phyloP scores from a whole-genome alignment of 2,113 vertebrate genomes.

The Lucifuga dentata region DNA sequence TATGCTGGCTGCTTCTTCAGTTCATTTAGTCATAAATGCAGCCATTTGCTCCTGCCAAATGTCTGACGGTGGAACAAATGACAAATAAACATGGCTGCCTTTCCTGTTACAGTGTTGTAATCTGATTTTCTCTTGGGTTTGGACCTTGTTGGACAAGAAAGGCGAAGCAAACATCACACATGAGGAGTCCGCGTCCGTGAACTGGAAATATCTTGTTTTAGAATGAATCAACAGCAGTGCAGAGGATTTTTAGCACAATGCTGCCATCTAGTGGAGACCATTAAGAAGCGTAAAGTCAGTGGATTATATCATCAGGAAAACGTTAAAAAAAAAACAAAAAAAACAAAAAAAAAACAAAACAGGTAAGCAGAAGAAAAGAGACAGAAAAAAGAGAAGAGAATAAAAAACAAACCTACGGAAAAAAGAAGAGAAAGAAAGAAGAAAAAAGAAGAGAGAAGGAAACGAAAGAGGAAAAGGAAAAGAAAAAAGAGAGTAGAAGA shows the following conservation, averaged over 20 bases:
- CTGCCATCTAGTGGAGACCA: constrained; percentile 72
- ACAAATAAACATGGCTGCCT: constrained; percentile 1
- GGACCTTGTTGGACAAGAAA: not conserved
- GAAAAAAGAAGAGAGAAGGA: no score
- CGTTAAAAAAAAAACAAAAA: no score
- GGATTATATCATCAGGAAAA: no score
- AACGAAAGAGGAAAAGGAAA: no score
- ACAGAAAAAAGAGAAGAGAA: no score
- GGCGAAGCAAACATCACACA: constrained; percentile 8
- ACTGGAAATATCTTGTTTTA: constrained; percentile 6
- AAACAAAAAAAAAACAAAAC: no score
- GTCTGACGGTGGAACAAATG: constrained; percentile 15
- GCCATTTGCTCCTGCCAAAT: constrained; percentile 25
- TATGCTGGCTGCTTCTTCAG: constrained; percentile 5
- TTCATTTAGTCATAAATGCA: constrained; percentile 39
- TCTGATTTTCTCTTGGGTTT: constrained; percentile 21
- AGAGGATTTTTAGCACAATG: constrained; percentile 30
- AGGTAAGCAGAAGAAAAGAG: no score
- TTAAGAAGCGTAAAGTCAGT: not conserved
- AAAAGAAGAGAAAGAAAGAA: no score
- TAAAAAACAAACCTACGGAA: no score
- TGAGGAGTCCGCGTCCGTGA: not conserved
- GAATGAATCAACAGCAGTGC: not conserved
- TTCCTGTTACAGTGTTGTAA: constrained; percentile 6
- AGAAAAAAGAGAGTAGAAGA: no score